A percentile compares a stretch with the other conserved stretches of the same genome.
Conservation (phyloP, 2,797 vertebrate genomes). For the Danio albolineatus region DNA sequence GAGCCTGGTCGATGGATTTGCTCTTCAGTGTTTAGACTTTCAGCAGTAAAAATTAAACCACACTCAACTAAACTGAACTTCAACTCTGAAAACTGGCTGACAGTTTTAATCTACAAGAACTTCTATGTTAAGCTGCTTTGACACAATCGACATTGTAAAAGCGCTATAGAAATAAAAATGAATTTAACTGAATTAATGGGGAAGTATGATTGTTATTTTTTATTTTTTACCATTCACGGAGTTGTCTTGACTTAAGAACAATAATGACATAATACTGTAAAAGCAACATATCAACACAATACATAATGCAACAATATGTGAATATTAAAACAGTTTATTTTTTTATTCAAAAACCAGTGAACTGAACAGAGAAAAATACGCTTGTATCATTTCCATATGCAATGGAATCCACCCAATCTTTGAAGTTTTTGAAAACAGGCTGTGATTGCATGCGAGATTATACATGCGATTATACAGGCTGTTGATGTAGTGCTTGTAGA, state of each 20-base stretch:
- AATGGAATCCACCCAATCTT: neutral
- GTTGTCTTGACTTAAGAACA: neutral
- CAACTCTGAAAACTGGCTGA: too few species aligned
- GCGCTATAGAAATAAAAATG: too few species aligned
- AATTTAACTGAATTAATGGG: too few species aligned
- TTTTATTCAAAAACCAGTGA: neutral
- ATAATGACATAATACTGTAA: neutral
- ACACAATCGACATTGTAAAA: too few species aligned
- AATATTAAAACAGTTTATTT: neutral
- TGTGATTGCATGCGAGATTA: slow-evolving; percentile 32
- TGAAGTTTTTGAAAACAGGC: slow-evolving; percentile 28
- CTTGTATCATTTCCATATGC: slow-evolving; percentile 19
- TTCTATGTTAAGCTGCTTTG: too few species aligned
- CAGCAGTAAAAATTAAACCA: too few species aligned
- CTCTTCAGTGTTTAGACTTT: too few species aligned
- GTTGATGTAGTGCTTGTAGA: slow-evolving; percentile 36
- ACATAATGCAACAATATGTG: neutral
- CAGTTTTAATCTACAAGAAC: too few species aligned
- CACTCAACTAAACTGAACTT: too few species aligned
- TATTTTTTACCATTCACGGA: neutral
- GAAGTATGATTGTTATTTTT: neutral
- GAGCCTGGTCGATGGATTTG: too few species aligned
- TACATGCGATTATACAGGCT: slow-evolving; percentile 13
- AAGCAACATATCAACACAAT: neutral
- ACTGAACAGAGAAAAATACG: neutral